Evolutionary conservation across 2,888 invertebrate genomes (phyloP), one percentile per base, ranked within the genome.

Genomic region (Atrina japonica): DNA sequence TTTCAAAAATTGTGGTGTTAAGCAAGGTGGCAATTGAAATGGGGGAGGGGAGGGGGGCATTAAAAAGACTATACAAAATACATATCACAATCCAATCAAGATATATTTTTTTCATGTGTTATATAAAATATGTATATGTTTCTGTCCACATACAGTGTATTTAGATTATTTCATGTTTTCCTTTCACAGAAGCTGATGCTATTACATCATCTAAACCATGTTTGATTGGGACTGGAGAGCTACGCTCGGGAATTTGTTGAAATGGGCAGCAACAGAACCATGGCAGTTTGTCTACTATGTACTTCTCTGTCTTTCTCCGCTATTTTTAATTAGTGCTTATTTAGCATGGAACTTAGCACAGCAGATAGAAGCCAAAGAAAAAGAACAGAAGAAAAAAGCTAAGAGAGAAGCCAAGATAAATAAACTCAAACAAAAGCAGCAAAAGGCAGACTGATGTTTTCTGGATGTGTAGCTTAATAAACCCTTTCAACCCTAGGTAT

Each of bases 291-390:
- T 92, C 45, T 92, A 91, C 77, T 92, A 92, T 82, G 90, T 92
- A 14, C 85, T 93, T 18, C 83, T 93, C 43, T 88, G 89, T 65
- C 85, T 92, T 41, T 92, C 92, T 11, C 92, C 92, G 21, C 88
- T 92, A 63, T 92, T 93, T 78, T 85, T 91, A 53, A 89, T 92
- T 29, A 92, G 92, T 83, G 91, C 92, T 35, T 83, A 92, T 53
- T 83, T 92, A 21, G 92, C 92, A 2, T 92, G 92, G 91, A 91
- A 92, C 73, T 86, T 92, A 47, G 91, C 92, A 2, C 92, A 92
- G 80, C 91, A 92, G 69, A 90, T 93, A 71, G 92, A 92, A 76
- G 89, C 90, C 29, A 91, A 92, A 78, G 92, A 92, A 71, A 92
- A 92, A 78, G 91, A 91, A 45, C 91, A 91, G 80, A 91, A 90